A percentile compares a stretch with the other conserved stretches of the same genome.
These are phyloP conservation scores for Ischnura elegans DNA, from an alignment of 2,888 invertebrate genomes.

Conservation along the genomic window DNA sequence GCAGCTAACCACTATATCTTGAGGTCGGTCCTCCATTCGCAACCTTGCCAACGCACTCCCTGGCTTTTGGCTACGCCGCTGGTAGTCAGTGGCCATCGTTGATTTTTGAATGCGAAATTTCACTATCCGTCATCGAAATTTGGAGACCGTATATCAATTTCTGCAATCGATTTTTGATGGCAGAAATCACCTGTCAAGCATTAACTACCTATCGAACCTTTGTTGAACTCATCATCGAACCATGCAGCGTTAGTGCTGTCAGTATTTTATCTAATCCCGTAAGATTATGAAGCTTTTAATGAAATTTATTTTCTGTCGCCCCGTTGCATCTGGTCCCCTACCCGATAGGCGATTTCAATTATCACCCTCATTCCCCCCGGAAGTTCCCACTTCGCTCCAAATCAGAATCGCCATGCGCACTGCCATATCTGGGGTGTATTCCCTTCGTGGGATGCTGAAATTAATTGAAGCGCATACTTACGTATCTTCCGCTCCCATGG, in stretches of 20 bases:
- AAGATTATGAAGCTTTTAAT: background rate
- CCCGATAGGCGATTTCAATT: background rate
- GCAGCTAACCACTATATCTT: no score
- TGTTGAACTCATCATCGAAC: background rate
- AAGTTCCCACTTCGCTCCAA: background rate
- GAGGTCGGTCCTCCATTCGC: no score
- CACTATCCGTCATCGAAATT: no score
- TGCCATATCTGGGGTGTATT: background rate
- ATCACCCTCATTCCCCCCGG: background rate
- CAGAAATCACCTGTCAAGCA: background rate
- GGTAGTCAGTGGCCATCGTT: no score
- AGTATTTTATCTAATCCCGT: background rate
- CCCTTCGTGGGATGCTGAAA: background rate
- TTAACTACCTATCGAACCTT: background rate
- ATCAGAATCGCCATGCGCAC: background rate
- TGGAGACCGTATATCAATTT: no score
- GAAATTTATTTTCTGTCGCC: background rate
- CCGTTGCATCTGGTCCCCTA: background rate
- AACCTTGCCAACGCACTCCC: no score
- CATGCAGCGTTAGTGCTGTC: background rate
- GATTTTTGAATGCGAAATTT: no score
- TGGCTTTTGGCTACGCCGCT: no score
- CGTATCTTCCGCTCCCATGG: background rate
- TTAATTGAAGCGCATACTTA: background rate
- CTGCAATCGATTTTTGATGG: no score